Percentiles rank a stretch among this genome's conserved stretches.
These are phyloP conservation scores for Prietella phreatophila DNA, from an alignment of 2,113 vertebrate species.

Conservation along the genomic window DNA sequence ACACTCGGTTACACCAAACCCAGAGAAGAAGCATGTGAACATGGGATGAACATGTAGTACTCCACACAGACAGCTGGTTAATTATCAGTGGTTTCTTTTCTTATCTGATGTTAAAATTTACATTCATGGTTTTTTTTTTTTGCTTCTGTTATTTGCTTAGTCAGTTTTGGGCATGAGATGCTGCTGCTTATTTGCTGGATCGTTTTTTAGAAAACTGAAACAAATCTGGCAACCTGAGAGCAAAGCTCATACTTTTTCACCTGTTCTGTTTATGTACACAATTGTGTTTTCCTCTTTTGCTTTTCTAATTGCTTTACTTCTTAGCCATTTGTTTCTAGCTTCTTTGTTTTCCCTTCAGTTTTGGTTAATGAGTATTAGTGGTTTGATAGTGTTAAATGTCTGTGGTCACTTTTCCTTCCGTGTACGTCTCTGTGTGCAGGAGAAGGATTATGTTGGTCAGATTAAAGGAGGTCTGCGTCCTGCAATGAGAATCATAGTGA, in stretches of 20 bases:
- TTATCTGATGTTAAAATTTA: background rate
- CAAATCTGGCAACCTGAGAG: background rate
- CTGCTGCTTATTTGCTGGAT: background rate
- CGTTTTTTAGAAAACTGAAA: background rate
- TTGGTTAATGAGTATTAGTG: background rate
- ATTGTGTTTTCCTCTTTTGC: background rate
- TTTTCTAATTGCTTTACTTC: no score
- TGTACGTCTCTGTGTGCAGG: slow-evolving; percentile 45
- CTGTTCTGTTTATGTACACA: background rate
- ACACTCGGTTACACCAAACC: background rate
- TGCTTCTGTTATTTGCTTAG: background rate
- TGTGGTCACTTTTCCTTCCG: background rate
- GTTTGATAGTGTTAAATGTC: background rate
- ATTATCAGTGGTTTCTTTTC: background rate
- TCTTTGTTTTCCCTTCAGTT: background rate
- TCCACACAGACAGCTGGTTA: background rate
- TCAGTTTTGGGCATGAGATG: background rate
- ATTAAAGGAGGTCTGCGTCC: slow-evolving; percentile 77
- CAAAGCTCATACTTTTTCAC: background rate
- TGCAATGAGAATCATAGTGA: slow-evolving; percentile 76
- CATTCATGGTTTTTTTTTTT: no score
- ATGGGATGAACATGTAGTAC: background rate
- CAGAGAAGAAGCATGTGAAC: background rate
- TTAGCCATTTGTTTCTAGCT: background rate
- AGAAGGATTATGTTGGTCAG: slow-evolving; percentile 73